phyloP scores from a whole-genome alignment of 2,797 vertebrate genomes.

The Myotis pilosus region DNA sequence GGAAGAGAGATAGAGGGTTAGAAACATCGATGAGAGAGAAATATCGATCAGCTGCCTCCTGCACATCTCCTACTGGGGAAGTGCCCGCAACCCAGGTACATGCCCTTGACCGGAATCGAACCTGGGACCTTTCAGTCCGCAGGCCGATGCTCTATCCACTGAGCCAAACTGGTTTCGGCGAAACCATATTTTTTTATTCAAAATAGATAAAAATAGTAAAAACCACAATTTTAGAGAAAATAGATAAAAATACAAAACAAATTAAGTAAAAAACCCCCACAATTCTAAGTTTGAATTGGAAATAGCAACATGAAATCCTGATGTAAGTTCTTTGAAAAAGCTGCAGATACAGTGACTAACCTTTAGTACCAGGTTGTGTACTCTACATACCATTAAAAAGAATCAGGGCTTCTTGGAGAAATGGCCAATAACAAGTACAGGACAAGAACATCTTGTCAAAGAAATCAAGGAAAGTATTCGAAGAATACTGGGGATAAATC shows the following conservation, averaged over 20 bases:
- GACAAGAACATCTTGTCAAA: not conserved
- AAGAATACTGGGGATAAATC: not conserved
- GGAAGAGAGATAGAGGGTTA: too few relatives aligned
- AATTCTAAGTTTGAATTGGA: slow-evolving; percentile 30
- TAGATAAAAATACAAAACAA: slow-evolving; percentile 5
- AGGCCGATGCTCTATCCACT: too few relatives aligned
- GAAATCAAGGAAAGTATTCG: not conserved
- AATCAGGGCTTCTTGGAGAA: not conserved
- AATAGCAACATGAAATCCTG: not conserved
- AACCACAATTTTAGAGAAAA: not conserved
- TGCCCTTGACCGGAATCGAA: too few relatives aligned
- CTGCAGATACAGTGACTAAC: not conserved
- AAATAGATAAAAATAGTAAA: not conserved
- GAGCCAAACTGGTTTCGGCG: too few relatives aligned
- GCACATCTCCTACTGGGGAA: too few relatives aligned
- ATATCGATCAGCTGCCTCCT: too few relatives aligned
- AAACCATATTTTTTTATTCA: slow-evolving; percentile 26
- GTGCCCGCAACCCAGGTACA: too few relatives aligned
- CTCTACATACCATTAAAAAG: not conserved
- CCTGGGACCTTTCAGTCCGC: too few relatives aligned
- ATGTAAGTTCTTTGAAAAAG: not conserved
- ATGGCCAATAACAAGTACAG: not conserved
- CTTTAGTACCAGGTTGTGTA: not conserved
- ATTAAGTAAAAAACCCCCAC: not conserved
- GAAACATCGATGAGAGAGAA: too few relatives aligned